These are phyloP conservation scores for Xyrauchen texanus DNA, from an alignment of 2,113 vertebrate genomes.

Conservation along the genomic window DNA sequence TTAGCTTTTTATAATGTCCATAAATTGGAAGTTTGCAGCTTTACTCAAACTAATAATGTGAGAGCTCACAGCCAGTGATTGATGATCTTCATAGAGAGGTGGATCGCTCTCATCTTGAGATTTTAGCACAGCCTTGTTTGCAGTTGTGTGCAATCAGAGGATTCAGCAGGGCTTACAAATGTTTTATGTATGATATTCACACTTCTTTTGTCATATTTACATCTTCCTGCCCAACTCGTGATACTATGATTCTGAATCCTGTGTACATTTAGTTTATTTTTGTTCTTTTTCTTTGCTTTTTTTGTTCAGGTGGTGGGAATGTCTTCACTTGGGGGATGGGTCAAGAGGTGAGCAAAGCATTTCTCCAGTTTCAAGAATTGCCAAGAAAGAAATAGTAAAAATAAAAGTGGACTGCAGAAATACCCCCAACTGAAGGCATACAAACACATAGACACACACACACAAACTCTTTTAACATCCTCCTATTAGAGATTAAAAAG, in stretches of 20 bases:
- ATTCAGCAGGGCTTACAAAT: slow-evolving; percentile 89
- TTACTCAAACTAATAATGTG: slow-evolving; percentile 88
- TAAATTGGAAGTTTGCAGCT: slow-evolving; percentile 89
- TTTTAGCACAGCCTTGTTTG: slow-evolving; percentile 94
- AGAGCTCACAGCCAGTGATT: slow-evolving; percentile 83
- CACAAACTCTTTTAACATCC: slow-evolving; percentile 41
- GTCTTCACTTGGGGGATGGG: not conserved
- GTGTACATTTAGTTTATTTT: slow-evolving; percentile 63
- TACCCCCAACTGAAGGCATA: not conserved
- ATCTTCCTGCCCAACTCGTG: slow-evolving; percentile 66
- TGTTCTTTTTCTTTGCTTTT: too few species aligned
- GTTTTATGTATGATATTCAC: slow-evolving; percentile 88
- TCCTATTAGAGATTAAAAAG: slow-evolving; percentile 74
- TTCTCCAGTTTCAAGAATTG: too few species aligned
- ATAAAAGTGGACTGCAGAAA: slow-evolving; percentile 64
- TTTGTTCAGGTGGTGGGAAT: slow-evolving; percentile 37
- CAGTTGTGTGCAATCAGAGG: slow-evolving; percentile 89
- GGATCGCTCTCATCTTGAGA: slow-evolving; percentile 93
- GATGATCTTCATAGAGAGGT: slow-evolving; percentile 88
- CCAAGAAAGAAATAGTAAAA: slow-evolving; percentile 51
- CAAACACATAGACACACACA: slow-evolving; percentile 31
- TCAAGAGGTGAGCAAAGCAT: slow-evolving; percentile 58
- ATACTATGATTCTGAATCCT: slow-evolving; percentile 43
- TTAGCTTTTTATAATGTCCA: slow-evolving; percentile 81
- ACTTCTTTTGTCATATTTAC: slow-evolving; percentile 86